Conservation (phyloP, 2,797 vertebrate species). For the Leptodactylus fallax region DNA sequence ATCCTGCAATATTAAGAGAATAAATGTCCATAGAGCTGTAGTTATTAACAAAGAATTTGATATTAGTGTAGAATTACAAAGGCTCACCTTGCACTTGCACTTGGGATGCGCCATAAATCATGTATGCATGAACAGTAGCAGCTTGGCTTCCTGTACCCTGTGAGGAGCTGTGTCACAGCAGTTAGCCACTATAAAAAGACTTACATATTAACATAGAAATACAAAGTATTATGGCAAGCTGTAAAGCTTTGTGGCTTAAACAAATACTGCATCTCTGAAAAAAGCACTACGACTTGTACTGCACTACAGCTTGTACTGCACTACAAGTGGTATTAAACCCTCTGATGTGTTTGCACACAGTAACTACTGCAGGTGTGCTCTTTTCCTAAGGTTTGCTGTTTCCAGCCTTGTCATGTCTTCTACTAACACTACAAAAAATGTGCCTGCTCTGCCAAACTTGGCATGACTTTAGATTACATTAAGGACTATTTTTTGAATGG, state of each 20-base stretch:
- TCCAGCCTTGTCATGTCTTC: not conserved
- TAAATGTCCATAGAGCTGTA: not conserved
- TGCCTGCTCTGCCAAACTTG: no score
- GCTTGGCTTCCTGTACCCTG: slow-evolving; percentile 12
- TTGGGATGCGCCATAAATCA: slow-evolving; percentile 30
- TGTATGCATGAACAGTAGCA: slow-evolving; percentile 24
- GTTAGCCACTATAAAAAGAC: slow-evolving; percentile 43
- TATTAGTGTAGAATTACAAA: not conserved
- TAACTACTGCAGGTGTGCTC: no score
- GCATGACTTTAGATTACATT: no score
- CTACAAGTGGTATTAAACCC: no score
- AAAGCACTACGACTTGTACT: not conserved
- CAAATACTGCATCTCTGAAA: not conserved
- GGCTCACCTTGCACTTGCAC: slow-evolving; percentile 15
- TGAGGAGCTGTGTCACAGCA: slow-evolving; percentile 32
- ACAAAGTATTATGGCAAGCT: not conserved
- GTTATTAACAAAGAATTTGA: not conserved
- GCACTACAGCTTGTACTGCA: no score
- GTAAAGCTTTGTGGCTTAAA: not conserved
- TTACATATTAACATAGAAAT: slow-evolving; percentile 34
- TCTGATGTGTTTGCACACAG: no score
- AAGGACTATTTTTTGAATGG: no score
- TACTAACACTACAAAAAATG: no score
- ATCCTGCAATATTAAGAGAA: slow-evolving; percentile 2
- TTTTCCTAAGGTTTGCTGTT: not conserved